Evolutionary conservation across 2,113 vertebrate genomes (phyloP).

Genomic region (Accipiter cooperii): DNA sequence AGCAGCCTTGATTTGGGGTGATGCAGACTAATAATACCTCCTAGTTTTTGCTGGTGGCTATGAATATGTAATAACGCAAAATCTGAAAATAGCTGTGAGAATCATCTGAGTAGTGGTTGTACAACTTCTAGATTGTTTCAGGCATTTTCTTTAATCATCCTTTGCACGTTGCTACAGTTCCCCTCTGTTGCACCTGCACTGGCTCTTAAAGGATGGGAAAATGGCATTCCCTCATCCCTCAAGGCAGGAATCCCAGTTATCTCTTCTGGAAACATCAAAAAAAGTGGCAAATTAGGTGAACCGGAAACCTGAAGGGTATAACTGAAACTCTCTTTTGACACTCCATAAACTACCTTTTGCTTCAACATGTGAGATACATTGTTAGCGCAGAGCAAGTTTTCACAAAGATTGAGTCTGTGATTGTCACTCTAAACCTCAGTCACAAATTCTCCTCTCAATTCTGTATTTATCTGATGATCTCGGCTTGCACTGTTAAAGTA

Average conservation of each 20-base stretch:
- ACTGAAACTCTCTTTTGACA: slow-evolving; percentile 6
- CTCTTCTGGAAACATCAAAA: slow-evolving; percentile 12
- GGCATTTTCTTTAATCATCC: slow-evolving; percentile 48
- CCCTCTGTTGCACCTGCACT: slow-evolving; percentile 53
- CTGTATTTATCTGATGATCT: neutral
- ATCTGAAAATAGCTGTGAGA: slow-evolving; percentile 50
- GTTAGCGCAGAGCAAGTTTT: neutral
- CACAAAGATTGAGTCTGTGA: neutral
- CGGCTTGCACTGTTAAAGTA: neutral
- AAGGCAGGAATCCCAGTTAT: slow-evolving; percentile 60
- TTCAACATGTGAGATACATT: neutral
- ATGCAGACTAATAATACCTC: neutral
- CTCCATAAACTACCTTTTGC: neutral
- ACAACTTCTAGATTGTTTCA: neutral
- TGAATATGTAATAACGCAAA: slow-evolving; percentile 13
- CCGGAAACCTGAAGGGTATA: slow-evolving; percentile 23
- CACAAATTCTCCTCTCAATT: neutral
- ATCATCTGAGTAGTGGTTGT: neutral
- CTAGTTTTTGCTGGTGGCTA: neutral
- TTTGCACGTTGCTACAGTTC: slow-evolving; percentile 59
- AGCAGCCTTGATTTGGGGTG: neutral
- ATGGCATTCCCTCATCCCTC: slow-evolving; percentile 46
- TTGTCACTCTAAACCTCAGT: neutral
- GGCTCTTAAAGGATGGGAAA: slow-evolving; percentile 53
- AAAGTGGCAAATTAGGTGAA: slow-evolving; percentile 7